These are phyloP conservation scores for Archips xylosteana DNA, from an alignment of 2,888 invertebrate species.

Conservation along the genomic window DNA sequence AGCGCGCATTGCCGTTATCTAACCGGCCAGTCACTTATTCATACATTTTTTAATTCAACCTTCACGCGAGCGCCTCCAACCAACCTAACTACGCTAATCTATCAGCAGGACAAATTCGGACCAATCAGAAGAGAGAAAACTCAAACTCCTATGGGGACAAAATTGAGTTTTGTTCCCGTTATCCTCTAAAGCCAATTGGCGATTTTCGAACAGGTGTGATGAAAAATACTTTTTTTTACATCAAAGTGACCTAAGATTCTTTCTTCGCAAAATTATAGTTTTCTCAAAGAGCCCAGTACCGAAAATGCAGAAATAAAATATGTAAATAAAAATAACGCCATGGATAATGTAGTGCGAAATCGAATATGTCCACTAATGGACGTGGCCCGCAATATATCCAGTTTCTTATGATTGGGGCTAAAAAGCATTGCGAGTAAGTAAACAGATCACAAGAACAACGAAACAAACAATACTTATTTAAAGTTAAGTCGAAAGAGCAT, in stretches of 20 bases:
- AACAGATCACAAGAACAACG: constrained; percentile 5
- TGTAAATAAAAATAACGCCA: neutral
- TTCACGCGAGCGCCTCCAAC: no score
- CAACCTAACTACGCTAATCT: no score
- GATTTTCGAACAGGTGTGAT: no score
- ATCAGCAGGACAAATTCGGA: no score
- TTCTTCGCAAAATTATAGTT: neutral
- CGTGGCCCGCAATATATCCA: constrained; percentile 10
- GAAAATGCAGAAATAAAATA: neutral
- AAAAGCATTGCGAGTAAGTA: neutral
- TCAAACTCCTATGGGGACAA: no score
- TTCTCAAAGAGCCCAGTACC: neutral
- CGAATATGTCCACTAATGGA: constrained; percentile 32
- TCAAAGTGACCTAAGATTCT: neutral
- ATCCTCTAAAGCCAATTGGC: no score
- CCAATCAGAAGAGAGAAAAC: no score
- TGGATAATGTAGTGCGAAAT: constrained; percentile 17
- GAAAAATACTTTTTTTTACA: no score
- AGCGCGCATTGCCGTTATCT: no score
- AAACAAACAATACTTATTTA: neutral
- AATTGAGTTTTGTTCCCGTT: no score
- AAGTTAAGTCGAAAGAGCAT: neutral
- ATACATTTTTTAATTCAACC: no score
- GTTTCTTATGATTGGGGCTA: constrained; percentile 12
- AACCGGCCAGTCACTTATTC: no score